Evolutionary conservation across 2,113 vertebrate species (phyloP).

Genomic region (Ellobius talpinus): DNA sequence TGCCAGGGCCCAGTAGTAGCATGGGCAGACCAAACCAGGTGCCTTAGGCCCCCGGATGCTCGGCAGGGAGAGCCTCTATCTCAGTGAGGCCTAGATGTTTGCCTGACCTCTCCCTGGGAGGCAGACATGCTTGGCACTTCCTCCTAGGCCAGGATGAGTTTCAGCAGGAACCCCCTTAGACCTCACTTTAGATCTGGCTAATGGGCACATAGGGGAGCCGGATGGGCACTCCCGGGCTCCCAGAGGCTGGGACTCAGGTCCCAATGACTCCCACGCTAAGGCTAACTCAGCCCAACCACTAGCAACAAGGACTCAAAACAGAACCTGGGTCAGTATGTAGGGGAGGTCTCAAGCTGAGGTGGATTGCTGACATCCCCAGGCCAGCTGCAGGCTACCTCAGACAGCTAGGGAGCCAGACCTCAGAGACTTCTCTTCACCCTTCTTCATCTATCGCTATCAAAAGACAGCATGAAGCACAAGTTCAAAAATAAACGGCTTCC

Average conservation of each 20-base stretch:
- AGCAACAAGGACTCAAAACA: not conserved
- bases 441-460: not conserved
- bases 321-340: not conserved
- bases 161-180: not conserved
- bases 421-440: not conserved
- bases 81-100: not conserved
- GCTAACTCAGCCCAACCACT: not conserved
- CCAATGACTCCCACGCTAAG: not conserved
- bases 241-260: not conserved
- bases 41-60: not conserved
- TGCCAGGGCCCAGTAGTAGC: too few species aligned
- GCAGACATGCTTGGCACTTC: not conserved
- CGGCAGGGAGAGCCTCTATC: too few species aligned
- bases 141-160: not conserved
- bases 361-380: not conserved
- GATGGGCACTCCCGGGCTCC: not conserved
- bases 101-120: not conserved
- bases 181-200: not conserved
- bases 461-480: not conserved
- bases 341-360: not conserved
- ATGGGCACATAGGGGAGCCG: not conserved
- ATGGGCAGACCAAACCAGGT: not conserved
- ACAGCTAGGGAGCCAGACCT: not conserved
- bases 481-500: not conserved
- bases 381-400: not conserved